Base-by-base conservation (phyloP, 2,888 invertebrate genomes). In the Chelonus formosanus region DNA sequence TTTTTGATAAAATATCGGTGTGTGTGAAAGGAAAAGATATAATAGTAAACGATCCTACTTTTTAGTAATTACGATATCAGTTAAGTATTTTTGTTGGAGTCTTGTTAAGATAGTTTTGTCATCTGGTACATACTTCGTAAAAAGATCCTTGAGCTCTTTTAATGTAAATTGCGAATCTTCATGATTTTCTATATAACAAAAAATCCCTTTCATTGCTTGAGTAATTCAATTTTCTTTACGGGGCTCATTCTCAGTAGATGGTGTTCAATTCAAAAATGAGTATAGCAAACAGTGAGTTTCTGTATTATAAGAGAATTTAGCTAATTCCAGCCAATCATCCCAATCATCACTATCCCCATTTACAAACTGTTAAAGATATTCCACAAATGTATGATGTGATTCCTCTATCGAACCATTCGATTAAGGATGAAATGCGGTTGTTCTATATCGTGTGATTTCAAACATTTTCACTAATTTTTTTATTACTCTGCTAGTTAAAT, bases 111-210 rank as follows among this genome's bases (percentile, higher is more conserved):
- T 73, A 31, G 73, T 74, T 67, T 80, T 79, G 73, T 79, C 78
- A 69, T 81, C 78, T 36, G 79, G 76, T 67, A 80, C 70, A 68
- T 78, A 78, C 50, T 71, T 77, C 66, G 76, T 78, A 62, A 64
- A 67, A 71, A 78, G 75, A 71, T 73, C 71, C 70, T 71, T 72
- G 56, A 81, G 76, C 63, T 82, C 78, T 76, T 76, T 76, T 62
- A 82, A 72, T 64, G 79, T 80, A 74, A 81, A 82, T 78, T 82
- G 80, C 63, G 77, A 82, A 77, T 81, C 80, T 60, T 77, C 75
- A 74, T 78, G 77, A 77, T 78, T 81, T 80, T 82, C 78, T 65
- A 82, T 80, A 67, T 80, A 82, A 74, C 47, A 59, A 74, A 78
- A 81, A 77, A 81, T 76, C 73, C 80, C 75, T 65, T 72, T 66